Percentiles rank a stretch among this genome's conserved stretches.
phyloP scores from a whole-genome alignment of 2,113 vertebrate genomes.

The Oncorhynchus gorbuscha region DNA sequence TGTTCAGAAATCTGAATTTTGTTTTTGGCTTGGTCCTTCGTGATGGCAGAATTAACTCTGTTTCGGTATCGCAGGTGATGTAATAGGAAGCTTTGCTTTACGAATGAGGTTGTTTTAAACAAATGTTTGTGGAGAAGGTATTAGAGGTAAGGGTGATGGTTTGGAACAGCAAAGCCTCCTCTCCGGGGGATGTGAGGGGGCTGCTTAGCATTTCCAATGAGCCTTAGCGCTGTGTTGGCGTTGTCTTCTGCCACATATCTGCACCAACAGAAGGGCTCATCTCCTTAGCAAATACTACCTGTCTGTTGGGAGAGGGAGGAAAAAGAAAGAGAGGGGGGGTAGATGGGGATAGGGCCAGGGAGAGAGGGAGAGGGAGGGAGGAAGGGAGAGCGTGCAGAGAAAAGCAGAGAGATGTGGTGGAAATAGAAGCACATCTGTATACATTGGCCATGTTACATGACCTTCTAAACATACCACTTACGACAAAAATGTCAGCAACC shows the following conservation, averaged over 20 bases:
- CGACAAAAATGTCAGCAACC: conserved; percentile 49
- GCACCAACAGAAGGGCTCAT: conserved; percentile 61
- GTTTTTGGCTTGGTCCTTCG: conserved; percentile 20
- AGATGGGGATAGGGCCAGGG: background rate
- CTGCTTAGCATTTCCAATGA: conserved; percentile 71
- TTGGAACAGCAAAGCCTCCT: conserved; percentile 48
- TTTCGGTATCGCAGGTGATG: conserved; percentile 14
- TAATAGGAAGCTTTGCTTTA: conserved; percentile 39
- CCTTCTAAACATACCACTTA: conserved; percentile 8
- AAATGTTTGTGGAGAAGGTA: conserved; percentile 46
- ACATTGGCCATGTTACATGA: background rate
- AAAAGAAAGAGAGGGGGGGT: conserved; percentile 12
- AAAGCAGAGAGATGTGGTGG: conserved; percentile 10
- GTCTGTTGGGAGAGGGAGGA: conserved; percentile 35
- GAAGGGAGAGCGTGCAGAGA: conserved; percentile 32
- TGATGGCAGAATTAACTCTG: conserved; percentile 22
- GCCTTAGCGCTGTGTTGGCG: conserved; percentile 30
- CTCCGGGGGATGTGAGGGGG: conserved; percentile 45
- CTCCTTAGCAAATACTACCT: conserved; percentile 67
- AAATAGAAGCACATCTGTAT: conserved; percentile 24
- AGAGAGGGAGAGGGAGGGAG: conserved; percentile 10
- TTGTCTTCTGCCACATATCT: conserved; percentile 55
- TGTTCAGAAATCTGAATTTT: conserved; percentile 6
- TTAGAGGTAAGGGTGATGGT: conserved; percentile 55
- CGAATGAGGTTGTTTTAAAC: conserved; percentile 24